These are phyloP conservation scores for Patella pellucida DNA, from an alignment of 2,888 invertebrate genomes.

Conservation along the genomic window DNA sequence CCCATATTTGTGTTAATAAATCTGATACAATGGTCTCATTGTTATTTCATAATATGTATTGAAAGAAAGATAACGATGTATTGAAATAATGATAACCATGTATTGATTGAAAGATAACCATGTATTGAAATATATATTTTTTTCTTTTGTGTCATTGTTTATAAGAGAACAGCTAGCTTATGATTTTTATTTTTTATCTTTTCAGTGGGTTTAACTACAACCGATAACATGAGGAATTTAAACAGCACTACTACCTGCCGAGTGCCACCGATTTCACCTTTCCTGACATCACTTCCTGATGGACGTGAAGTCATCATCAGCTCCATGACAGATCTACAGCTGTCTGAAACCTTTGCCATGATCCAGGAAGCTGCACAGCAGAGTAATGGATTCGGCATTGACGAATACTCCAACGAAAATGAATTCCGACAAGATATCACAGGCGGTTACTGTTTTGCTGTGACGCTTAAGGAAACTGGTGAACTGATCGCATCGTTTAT, in stretches of 20 bases:
- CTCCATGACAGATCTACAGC: slow-evolving; percentile 45
- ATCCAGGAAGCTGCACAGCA: slow-evolving; percentile 41
- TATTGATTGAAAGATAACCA: too few relatives aligned
- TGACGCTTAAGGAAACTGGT: slow-evolving; percentile 38
- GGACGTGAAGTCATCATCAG: slow-evolving; percentile 40
- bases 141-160: too few relatives aligned
- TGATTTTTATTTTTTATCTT: slow-evolving; percentile 4
- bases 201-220: slow-evolving; percentile 9
- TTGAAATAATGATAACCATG: too few relatives aligned
- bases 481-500: slow-evolving; percentile 44
- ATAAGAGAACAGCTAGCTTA: not conserved
- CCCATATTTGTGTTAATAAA: too few relatives aligned
- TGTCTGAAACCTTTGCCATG: slow-evolving; percentile 45
- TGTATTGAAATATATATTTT: too few relatives aligned
- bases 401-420: slow-evolving; percentile 39
- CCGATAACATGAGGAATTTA: not conserved
- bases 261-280: slow-evolving; percentile 32
- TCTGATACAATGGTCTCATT: too few relatives aligned
- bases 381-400: slow-evolving; percentile 47
- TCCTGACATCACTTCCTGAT: slow-evolving; percentile 36
- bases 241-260: not conserved
- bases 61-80: too few relatives aligned
- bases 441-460: slow-evolving; percentile 41
- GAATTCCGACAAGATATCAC: slow-evolving; percentile 40
- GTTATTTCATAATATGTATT: too few relatives aligned